These are phyloP conservation scores for Cyanoderma ruficeps DNA, from an alignment of 2,113 vertebrate species.

Conservation along the genomic window DNA sequence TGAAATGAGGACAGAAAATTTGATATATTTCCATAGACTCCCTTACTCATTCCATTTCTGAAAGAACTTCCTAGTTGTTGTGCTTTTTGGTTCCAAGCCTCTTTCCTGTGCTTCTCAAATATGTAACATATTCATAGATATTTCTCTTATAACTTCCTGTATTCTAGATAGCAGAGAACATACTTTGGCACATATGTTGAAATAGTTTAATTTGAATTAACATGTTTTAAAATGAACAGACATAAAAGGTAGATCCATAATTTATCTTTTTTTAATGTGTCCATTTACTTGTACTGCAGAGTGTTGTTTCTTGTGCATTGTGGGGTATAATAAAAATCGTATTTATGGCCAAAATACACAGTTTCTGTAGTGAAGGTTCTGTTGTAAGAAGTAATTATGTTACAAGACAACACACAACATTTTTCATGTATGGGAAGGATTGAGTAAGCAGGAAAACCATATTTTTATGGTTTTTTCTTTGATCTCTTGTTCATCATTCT, in stretches of 20 bases:
- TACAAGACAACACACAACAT: accelerated
- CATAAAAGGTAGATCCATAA: not conserved
- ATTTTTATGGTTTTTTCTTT: not conserved
- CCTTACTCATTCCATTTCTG: not conserved
- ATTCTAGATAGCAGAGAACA: not conserved
- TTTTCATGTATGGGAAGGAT: not conserved
- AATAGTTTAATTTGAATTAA: not conserved
- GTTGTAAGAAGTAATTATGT: not conserved
- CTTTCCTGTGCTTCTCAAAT: not conserved
- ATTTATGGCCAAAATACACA: not conserved
- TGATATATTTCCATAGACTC: not conserved
- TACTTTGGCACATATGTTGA: not conserved
- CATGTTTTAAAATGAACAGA: not conserved
- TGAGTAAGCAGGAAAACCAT: not conserved
- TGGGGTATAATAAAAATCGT: not conserved
- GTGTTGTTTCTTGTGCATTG: not conserved
- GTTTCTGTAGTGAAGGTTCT: not conserved
- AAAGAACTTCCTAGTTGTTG: not conserved
- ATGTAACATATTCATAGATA: not conserved
- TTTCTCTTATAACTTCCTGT: not conserved
- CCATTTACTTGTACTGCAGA: not conserved
- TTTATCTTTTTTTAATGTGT: not conserved
- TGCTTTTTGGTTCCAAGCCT: not conserved
- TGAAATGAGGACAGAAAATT: not conserved
- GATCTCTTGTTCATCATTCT: not conserved